A percentile compares a stretch with the other conserved stretches of the same genome.
Evolutionary conservation across 1,140 invertebrate genomes (phyloP).

Genomic region (Whitmania pigra): DNA sequence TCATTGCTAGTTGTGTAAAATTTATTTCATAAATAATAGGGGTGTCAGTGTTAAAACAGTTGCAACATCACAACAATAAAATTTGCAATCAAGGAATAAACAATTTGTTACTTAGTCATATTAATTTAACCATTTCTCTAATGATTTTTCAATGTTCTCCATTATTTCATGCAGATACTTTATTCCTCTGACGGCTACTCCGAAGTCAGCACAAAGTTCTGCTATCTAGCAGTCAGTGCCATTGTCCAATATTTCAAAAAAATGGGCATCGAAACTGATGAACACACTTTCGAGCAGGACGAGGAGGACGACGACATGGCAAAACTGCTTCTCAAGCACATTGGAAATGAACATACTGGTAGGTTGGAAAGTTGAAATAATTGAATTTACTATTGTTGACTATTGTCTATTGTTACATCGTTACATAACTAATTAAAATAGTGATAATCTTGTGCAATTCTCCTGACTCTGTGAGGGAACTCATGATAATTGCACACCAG

Average conservation of each 20-base stretch:
- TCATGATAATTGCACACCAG: constrained; percentile 40
- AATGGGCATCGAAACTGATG: constrained; percentile 56
- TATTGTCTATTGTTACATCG: no score
- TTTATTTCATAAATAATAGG: no score
- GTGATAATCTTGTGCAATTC: constrained; percentile 87
- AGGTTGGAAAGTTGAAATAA: constrained; percentile 24
- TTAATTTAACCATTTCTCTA: no score
- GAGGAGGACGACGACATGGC: constrained; percentile 42
- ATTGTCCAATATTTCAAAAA: constrained; percentile 24
- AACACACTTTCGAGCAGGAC: constrained; percentile 31
- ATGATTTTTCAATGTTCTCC: neutral
- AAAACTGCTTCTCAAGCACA: constrained; percentile 41
- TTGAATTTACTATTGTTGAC: no score
- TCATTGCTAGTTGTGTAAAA: no score
- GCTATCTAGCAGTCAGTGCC: constrained; percentile 32
- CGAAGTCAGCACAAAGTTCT: constrained; percentile 44
- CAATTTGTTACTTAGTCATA: no score
- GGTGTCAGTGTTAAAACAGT: no score
- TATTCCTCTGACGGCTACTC: constrained; percentile 56
- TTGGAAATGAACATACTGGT: constrained; percentile 35
- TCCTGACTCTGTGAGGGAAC: constrained; percentile 52
- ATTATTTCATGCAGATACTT: constrained; percentile 32
- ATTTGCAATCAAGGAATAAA: no score
- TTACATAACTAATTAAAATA: constrained; percentile 41
- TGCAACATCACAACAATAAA: no score